Base-by-base conservation (phyloP, 1,140 invertebrate species). In the Solenopsis fugax region DNA sequence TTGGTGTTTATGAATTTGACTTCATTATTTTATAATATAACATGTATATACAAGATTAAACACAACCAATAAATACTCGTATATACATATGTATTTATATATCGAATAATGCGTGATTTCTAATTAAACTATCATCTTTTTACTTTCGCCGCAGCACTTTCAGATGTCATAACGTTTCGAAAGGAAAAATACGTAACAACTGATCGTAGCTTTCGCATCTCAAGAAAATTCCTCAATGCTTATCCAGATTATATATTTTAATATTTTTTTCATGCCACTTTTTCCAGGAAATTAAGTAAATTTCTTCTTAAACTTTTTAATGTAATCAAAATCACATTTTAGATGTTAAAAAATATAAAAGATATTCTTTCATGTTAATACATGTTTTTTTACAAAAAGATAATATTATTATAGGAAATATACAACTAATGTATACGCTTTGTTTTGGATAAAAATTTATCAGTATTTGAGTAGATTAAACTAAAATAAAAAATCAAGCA, bases 171-270 rank as follows among this genome's bases (percentile, higher is more conserved):
- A 21, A 67, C n/a, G 10, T 67, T 10, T 62, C 10, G n/a, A 65
- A 37, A 67, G n/a, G n/a, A 45, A 67, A 67, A 45, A 21, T 45
- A 67, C 64, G 64, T 67, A 67, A 67, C 10, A 41, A 21, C 37
- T 67, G 9, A 45, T n/a, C n/a, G 4, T 21, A 45, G 9, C 10
- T 67, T 67, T 45, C 12, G 64, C 10, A 21, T n/a, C 18, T 65
- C 4, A 21, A 67, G 1, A 67, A 67, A 45, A 45, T 67, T 21
- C 34, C 16, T 6, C 62, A 65, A n/a, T 72, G 34, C 34, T 29
- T 29, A 71, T 52, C 13, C 7, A 1, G 29, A 54, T 34, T 6
- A 54, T 67, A 12, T 16, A 58, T 65, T 72, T 72, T 7, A 37
- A 56, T 24, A 37, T 56, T 73, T 21, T 37, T 73, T 54, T 34